phyloP scores from a whole-genome alignment of 2,888 invertebrate genomes.

The Callyntrura guangdongensis region DNA sequence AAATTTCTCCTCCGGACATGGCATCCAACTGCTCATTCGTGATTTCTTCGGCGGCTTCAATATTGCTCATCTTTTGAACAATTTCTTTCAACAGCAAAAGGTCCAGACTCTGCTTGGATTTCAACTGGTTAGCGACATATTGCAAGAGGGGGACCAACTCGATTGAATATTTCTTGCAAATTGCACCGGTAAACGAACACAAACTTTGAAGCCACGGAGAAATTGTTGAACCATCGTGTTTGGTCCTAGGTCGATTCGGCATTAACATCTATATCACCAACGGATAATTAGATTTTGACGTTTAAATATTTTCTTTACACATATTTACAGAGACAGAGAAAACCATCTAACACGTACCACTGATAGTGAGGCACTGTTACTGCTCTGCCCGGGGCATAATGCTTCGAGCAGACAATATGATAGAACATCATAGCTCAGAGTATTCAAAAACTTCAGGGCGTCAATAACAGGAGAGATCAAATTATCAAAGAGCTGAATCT shows the following conservation, averaged over 20 bases:
- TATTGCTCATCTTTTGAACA: constrained; percentile 99
- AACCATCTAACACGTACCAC: constrained; percentile 51
- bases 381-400: constrained; percentile 88
- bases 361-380: constrained; percentile 72
- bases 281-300: too few relatives aligned
- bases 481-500: constrained; percentile 98
- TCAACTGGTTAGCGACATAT: constrained; percentile 98
- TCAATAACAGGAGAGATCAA: constrained; percentile 98
- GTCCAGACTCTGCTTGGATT: constrained; percentile 97
- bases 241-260: constrained; percentile 87
- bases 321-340: too few relatives aligned
- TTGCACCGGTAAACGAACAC: constrained; percentile 97
- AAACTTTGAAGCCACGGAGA: constrained; percentile 98
- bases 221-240: constrained; percentile 96
- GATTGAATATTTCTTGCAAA: constrained; percentile 98
- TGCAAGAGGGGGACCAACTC: constrained; percentile 98
- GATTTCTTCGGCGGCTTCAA: constrained; percentile 98
- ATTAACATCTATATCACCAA: constrained; percentile 82
- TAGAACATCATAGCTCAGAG: constrained; percentile 97
- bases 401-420: constrained; percentile 98
- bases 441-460: constrained; percentile 97
- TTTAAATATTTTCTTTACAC: too few relatives aligned
- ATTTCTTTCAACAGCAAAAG: constrained; percentile 97
- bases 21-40: constrained; percentile 98
- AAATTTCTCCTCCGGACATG: constrained; percentile 98